These are phyloP conservation scores for Notothenia rossii DNA, from an alignment of 2,113 vertebrate species.

Conservation along the genomic window DNA sequence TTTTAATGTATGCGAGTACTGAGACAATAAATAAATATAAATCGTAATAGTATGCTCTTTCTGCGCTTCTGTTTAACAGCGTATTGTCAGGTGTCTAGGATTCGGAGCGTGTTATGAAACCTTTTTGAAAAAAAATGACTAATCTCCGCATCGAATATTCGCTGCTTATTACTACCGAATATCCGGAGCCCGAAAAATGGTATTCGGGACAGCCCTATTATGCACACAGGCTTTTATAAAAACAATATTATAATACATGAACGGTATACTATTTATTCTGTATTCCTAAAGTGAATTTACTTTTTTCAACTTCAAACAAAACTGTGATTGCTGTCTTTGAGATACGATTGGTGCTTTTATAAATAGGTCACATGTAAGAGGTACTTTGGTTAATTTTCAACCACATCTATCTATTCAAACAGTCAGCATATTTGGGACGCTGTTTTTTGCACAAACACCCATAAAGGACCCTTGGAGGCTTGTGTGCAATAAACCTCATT, in stretches of 20 bases:
- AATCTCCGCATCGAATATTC: no score
- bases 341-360: slow-evolving; percentile 18
- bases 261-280: slow-evolving; percentile 12
- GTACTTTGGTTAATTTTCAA: slow-evolving; percentile 50
- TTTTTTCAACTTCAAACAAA: slow-evolving; percentile 21
- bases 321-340: not conserved
- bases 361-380: slow-evolving; percentile 8
- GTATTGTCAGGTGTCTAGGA: no score
- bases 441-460: slow-evolving; percentile 19
- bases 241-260: slow-evolving; percentile 23
- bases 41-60: no score
- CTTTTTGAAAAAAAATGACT: no score
- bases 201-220: no score
- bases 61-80: no score
- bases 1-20: no score
- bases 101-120: no score
- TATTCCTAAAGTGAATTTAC: slow-evolving; percentile 1
- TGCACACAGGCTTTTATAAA: slow-evolving; percentile 23
- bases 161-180: no score
- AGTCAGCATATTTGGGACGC: slow-evolving; percentile 14
- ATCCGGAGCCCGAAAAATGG: no score
- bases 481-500: slow-evolving; percentile 22
- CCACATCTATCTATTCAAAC: slow-evolving; percentile 42
- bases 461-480: slow-evolving; percentile 20
- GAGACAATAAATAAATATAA: no score